Base-by-base conservation (phyloP, 2,797 vertebrate genomes). In the Clarias laeviceps region DNA sequence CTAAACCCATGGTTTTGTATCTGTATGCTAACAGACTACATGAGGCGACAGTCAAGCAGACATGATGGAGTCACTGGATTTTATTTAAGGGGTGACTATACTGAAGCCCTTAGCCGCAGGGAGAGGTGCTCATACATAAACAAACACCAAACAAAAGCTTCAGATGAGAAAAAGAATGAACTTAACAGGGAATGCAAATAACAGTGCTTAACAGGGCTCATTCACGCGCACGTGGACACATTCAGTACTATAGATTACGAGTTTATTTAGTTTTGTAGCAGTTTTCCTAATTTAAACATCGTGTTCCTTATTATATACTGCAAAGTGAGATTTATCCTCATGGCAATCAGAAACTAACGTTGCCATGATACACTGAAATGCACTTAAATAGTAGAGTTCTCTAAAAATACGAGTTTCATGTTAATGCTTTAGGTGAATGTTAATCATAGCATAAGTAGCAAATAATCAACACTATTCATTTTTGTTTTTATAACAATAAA, bases 31-130 rank as follows among this genome's bases (percentile, higher is more conserved):
- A 27, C 22, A 90, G 84, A 91, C 92, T 93, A 92, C 86, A 89
- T 90, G 92, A 95, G 95, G 94, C 91, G 93, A 94, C 95, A 90
- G 87, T 91, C 90, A 88, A 91, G 95, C 96, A 97, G 97, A 97
- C 96, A 94, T 89, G 89, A 92, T 96, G 97, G 97, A 97, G 96
- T 97, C 97, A 92, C 89, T 91, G 90, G 90, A 91, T 96, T 97
- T 96, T 95, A 96, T 96, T 95, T 93, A 73, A 87, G 61, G 40
- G 61, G 68, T 61, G 80, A 87, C 77, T n/a, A 66, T 85, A 80
- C 84, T 86, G 62, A 83, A 87, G 86, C 62, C 54, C 82, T 84
- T 80, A 61, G 88, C 85, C 87, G 82, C 59, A 66, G 80, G 65
- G 64, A 80, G 50, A 85, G 62, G 73, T 69, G 40, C 68, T 82